Conservation (phyloP, 2,113 vertebrate genomes). For the Notarius quadriscutis region DNA sequence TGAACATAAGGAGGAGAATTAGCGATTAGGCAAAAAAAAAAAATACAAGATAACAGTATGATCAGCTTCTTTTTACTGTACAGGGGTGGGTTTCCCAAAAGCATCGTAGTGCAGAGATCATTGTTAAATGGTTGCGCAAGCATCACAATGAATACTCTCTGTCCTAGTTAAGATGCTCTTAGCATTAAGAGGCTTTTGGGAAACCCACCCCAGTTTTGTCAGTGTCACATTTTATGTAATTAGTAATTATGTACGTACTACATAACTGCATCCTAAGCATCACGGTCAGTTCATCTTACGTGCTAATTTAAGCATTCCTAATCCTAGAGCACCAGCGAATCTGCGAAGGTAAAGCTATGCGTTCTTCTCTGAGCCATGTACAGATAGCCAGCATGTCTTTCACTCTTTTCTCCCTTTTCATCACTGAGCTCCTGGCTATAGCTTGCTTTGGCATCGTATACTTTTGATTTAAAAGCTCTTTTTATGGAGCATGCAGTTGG, state of each 20-base stretch:
- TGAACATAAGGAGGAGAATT: neutral
- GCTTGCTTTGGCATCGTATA: neutral
- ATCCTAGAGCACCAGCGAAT: neutral
- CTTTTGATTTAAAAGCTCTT: conserved; percentile 1
- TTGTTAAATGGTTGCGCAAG: too few relatives aligned
- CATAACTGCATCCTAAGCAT: neutral
- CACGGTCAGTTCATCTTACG: neutral
- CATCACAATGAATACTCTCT: too few relatives aligned
- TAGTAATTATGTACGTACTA: neutral
- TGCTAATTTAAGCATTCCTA: neutral
- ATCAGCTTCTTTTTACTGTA: neutral
- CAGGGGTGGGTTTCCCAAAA: too few relatives aligned
- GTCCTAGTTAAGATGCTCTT: too few relatives aligned
- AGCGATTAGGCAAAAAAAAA: neutral
- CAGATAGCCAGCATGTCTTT: neutral
- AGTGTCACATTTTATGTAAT: neutral
- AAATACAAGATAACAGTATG: neutral
- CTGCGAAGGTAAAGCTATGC: neutral
- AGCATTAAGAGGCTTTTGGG: too few relatives aligned
- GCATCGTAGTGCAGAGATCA: too few relatives aligned
- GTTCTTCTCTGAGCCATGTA: neutral
- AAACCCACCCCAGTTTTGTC: neutral
- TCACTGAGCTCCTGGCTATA: conserved; percentile 1
- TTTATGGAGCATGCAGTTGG: neutral
- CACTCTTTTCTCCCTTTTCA: neutral